phyloP scores from a whole-genome alignment of 2,888 invertebrate species.

The Tridacna gigas region DNA sequence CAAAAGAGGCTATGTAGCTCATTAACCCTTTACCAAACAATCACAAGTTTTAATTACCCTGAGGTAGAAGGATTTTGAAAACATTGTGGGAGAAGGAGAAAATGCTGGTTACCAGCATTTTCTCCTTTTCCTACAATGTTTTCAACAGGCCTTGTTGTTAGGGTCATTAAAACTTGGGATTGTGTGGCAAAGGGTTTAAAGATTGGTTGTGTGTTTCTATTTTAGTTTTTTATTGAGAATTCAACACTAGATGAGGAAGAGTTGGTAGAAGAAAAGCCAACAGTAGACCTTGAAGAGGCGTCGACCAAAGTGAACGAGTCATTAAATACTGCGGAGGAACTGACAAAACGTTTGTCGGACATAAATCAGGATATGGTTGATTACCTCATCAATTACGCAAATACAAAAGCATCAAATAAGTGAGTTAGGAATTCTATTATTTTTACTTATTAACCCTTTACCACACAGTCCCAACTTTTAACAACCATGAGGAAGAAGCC shows the following conservation, averaged over 20 bases:
- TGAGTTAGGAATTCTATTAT: slow-evolving; percentile 64
- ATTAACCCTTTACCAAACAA: too few species aligned
- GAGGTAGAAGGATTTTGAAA: too few species aligned
- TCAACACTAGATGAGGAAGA: slow-evolving; percentile 81
- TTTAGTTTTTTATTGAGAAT: slow-evolving; percentile 83
- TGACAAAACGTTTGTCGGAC: slow-evolving; percentile 77
- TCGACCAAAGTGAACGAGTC: slow-evolving; percentile 78
- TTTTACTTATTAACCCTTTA: not conserved
- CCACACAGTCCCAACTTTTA: too few species aligned
- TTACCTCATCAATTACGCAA: slow-evolving; percentile 78
- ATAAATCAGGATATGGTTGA: slow-evolving; percentile 82
- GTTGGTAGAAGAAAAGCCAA: slow-evolving; percentile 72
- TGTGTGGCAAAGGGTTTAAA: too few species aligned
- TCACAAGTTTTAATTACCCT: too few species aligned
- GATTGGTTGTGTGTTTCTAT: not conserved
- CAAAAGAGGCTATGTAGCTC: too few species aligned
- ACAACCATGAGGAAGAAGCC: too few species aligned
- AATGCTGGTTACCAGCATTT: too few species aligned
- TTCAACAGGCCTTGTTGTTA: too few species aligned
- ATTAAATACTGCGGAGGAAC: slow-evolving; percentile 74
- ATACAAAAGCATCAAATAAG: slow-evolving; percentile 83
- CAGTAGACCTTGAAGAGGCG: slow-evolving; percentile 81
- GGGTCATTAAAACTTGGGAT: too few species aligned
- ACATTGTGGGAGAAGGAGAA: too few species aligned
- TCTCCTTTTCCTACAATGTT: too few species aligned